These are phyloP conservation scores for Tragulus kanchil DNA, from an alignment of 2,113 vertebrate genomes.

Conservation along the genomic window DNA sequence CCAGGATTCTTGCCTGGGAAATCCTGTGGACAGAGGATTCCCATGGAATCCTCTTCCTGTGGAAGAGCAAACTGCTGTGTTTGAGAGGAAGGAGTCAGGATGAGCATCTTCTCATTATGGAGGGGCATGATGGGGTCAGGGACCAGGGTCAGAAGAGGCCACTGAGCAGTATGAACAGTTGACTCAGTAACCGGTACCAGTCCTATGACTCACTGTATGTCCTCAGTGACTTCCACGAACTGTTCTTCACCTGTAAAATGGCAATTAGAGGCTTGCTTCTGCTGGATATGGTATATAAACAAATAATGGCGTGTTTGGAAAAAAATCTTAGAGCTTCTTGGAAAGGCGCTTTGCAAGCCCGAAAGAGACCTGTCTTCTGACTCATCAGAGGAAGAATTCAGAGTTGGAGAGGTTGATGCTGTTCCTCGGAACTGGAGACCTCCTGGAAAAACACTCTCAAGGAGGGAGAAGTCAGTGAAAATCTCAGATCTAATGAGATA, in stretches of 20 bases:
- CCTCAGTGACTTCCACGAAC: neutral
- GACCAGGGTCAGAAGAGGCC: neutral
- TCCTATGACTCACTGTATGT: neutral
- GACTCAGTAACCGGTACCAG: neutral
- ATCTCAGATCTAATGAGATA: neutral
- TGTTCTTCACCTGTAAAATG: neutral
- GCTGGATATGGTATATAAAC: neutral
- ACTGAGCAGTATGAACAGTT: neutral
- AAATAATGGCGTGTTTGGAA: neutral
- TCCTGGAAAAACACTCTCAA: neutral
- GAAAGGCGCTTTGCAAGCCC: neutral
- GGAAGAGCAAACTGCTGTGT: neutral
- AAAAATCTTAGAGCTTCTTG: constrained; percentile 28
- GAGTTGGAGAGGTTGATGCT: neutral
- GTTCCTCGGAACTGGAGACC: neutral
- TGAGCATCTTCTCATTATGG: neutral
- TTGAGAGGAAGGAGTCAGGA: neutral
- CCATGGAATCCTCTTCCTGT: too few species aligned
- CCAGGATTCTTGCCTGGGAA: too few species aligned
- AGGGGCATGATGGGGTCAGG: neutral
- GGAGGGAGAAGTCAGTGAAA: neutral
- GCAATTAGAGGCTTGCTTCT: neutral
- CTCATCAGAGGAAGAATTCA: neutral
- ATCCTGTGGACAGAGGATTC: too few species aligned
- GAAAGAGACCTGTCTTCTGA: neutral